Conservation (phyloP, 2,797 vertebrate genomes). For the Takifugu ocellatus region DNA sequence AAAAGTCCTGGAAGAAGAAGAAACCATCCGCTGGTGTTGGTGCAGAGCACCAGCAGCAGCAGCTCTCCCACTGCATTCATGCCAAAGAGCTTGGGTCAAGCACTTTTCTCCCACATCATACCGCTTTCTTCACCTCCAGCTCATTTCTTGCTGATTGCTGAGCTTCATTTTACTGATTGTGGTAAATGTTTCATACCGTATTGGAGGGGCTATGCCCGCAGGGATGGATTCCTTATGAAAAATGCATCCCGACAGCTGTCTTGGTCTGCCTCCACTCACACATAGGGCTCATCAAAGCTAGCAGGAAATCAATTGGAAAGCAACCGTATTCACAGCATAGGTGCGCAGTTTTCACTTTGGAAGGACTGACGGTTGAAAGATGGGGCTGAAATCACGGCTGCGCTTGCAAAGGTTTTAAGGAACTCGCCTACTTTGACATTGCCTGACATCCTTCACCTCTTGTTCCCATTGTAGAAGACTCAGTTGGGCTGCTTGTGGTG, state of each 20-base stretch:
- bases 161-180: conserved; percentile 55
- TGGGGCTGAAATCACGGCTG: not conserved
- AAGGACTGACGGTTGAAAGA: conserved; percentile 22
- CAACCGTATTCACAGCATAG: conserved; percentile 8
- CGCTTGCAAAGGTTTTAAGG: no score
- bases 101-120: conserved; percentile 19
- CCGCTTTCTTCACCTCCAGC: conserved; percentile 27
- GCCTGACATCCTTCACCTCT: no score
- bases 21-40: conserved; percentile 7
- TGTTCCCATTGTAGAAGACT: no score
- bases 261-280: conserved; percentile 56
- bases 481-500: no score
- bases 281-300: conserved; percentile 43
- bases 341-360: not conserved
- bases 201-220: conserved; percentile 49
- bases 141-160: conserved; percentile 49
- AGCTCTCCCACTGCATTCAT: conserved; percentile 24
- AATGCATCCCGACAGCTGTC: conserved; percentile 72
- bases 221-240: conserved; percentile 63
- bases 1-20: conserved; percentile 29
- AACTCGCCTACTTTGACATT: no score
- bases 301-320: conserved; percentile 52
- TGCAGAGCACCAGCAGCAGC: conserved; percentile 9
- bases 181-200: conserved; percentile 63
- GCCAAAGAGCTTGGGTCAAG: conserved; percentile 25